These are phyloP conservation scores for Phortica variegata DNA, from an alignment of 1,140 invertebrate species.

Conservation along the genomic window DNA sequence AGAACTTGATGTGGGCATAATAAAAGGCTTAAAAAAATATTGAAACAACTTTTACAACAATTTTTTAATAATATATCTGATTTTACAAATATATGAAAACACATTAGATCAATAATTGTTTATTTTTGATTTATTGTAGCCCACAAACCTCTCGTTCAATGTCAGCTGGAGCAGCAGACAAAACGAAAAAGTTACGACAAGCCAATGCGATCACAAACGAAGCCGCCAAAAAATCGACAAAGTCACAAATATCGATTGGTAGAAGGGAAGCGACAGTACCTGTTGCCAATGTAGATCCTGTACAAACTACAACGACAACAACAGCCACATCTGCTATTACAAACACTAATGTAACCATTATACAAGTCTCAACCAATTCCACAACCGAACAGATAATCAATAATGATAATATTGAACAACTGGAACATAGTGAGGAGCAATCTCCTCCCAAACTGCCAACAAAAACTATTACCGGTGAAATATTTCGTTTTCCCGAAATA, in stretches of 20 bases:
- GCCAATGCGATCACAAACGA: conserved; percentile 7
- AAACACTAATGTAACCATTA: conserved; percentile 50
- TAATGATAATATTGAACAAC: conserved; percentile 16
- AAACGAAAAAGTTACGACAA: conserved; percentile 23
- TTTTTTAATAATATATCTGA: neutral
- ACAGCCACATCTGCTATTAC: conserved; percentile 16
- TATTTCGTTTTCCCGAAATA: conserved; percentile 50
- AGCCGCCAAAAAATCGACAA: too few species aligned
- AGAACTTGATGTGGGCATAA: neutral
- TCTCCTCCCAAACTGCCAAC: conserved; percentile 35
- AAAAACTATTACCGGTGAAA: conserved; percentile 32
- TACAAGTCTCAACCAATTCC: conserved; percentile 44
- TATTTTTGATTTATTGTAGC: conserved; percentile 20
- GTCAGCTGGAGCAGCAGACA: conserved; percentile 48
- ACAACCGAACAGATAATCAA: conserved; percentile 10
- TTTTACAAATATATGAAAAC: too few species aligned
- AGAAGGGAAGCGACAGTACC: too few species aligned
- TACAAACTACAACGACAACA: conserved; percentile 13
- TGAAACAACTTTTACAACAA: neutral
- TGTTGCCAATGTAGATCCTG: too few species aligned
- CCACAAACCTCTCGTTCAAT: conserved; percentile 51
- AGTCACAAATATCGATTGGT: too few species aligned
- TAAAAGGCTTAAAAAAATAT: neutral
- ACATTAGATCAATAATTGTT: too few species aligned
- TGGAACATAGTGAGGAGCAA: neutral